Percentiles rank a stretch among this genome's conserved stretches.
These are phyloP conservation scores for Sebastes kiyomatsui DNA, from an alignment of 2,797 vertebrate genomes.

Conservation along the genomic window DNA sequence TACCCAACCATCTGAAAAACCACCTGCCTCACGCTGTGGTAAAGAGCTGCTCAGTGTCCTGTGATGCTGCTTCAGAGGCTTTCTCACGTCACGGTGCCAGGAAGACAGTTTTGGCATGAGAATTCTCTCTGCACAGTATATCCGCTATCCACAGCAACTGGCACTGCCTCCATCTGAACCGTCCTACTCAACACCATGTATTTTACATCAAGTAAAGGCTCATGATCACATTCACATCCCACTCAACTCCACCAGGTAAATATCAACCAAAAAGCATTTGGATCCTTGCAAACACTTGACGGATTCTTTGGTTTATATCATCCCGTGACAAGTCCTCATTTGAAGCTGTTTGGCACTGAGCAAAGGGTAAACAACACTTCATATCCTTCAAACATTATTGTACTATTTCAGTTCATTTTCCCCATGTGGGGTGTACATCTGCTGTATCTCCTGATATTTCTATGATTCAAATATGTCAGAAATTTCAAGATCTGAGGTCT, in stretches of 20 bases:
- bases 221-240: neutral
- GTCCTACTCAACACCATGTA: neutral
- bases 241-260: conserved; percentile 12
- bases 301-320: neutral
- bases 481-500: neutral
- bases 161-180: neutral
- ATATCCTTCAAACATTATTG: neutral
- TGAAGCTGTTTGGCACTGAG: neutral
- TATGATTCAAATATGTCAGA: neutral
- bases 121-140: neutral
- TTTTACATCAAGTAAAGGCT: neutral
- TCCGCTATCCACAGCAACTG: neutral
- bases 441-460: neutral
- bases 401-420: neutral
- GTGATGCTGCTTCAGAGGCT: neutral
- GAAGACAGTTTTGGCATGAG: neutral
- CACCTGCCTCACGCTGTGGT: neutral
- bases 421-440: neutral
- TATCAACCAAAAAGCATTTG: neutral
- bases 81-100: neutral
- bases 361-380: neutral
- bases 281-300: neutral
- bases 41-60: neutral
- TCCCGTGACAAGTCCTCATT: neutral
- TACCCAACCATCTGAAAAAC: neutral